Evolutionary conservation across 1,140 invertebrate species (phyloP).

Genomic region (Hycleus cichorii): DNA sequence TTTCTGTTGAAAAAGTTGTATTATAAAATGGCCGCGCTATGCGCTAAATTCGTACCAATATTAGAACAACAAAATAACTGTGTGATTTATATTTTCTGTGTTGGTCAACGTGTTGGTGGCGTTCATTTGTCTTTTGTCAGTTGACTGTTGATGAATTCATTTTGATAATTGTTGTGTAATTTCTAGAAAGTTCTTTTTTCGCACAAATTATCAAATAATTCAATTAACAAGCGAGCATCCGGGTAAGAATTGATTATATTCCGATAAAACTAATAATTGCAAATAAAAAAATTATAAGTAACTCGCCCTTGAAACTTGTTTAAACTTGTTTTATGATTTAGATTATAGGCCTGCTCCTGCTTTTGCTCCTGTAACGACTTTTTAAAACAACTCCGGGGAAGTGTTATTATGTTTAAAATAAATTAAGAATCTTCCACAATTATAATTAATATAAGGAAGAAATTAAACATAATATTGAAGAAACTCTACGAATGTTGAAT

Average conservation of each 20-base stretch:
- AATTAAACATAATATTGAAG: no score
- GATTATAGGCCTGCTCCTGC: constrained; percentile 31
- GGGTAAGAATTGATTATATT: constrained; percentile 12
- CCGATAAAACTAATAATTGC: not conserved
- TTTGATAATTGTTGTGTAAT: not conserved
- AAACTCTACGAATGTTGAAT: not conserved
- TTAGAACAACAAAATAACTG: no score
- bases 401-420: constrained; percentile 1
- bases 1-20: no score
- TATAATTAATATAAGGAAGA: no score
- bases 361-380: constrained; percentile 23
- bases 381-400: not conserved
- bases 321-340: constrained; percentile 11
- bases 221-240: constrained; percentile 8
- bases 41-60: no score
- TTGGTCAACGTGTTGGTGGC: no score
- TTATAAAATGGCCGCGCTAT: no score
- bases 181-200: not conserved
- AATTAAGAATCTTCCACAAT: no score
- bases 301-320: not conserved
- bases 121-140: no score
- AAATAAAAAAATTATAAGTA: not conserved
- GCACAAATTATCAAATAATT: not conserved
- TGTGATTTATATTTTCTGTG: no score
- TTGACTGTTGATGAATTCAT: no score